These are phyloP conservation scores for Threskiornis aethiopicus DNA, from an alignment of 2,797 vertebrate genomes.

Conservation along the genomic window DNA sequence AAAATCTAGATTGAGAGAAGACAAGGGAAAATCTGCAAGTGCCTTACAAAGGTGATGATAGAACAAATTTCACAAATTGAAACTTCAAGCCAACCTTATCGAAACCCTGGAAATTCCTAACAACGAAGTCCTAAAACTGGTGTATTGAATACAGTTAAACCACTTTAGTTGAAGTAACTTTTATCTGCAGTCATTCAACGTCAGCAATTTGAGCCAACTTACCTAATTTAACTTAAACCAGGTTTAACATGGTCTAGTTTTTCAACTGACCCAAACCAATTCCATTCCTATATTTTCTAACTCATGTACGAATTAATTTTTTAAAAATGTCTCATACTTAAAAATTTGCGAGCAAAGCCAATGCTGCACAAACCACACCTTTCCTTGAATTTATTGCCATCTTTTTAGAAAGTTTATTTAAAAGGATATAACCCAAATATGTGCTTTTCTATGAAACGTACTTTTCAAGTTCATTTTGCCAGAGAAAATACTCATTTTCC, in stretches of 20 bases:
- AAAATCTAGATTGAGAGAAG: background rate
- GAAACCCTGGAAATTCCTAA: background rate
- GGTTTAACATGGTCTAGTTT: background rate
- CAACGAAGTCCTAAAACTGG: background rate
- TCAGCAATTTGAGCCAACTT: background rate
- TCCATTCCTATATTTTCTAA: background rate
- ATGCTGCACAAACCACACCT: slow-evolving; percentile 6
- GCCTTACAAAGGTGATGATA: background rate
- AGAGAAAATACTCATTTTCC: slow-evolving; percentile 64
- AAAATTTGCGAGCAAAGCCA: background rate
- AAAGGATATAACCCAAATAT: slow-evolving; percentile 48
- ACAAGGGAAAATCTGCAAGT: background rate
- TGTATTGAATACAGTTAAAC: background rate
- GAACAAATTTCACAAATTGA: background rate
- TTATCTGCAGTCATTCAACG: background rate
- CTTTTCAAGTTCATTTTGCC: slow-evolving; percentile 44
- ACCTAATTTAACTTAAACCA: background rate
- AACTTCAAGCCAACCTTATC: background rate
- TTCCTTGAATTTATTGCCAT: slow-evolving; percentile 45
- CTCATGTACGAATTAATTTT: background rate
- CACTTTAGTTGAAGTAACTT: background rate
- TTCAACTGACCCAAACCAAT: background rate
- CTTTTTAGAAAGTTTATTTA: slow-evolving; percentile 47
- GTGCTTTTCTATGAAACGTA: background rate
- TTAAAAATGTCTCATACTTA: background rate